Percentiles rank a stretch among this genome's conserved stretches.
Evolutionary conservation across 2,113 vertebrate genomes (phyloP).

Genomic region (Mormyrus iriodes): DNA sequence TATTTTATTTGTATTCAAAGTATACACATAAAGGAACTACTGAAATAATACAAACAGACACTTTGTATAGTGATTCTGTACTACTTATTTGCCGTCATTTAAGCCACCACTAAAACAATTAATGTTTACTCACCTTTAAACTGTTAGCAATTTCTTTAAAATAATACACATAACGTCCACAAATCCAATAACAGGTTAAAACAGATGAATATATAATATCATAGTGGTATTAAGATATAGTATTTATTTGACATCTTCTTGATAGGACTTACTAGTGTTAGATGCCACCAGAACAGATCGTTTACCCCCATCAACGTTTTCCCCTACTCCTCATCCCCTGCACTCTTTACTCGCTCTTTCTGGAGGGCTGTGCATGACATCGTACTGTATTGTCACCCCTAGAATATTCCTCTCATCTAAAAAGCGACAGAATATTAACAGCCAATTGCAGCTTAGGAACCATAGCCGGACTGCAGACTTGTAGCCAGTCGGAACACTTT

Average conservation of each 20-base stretch:
- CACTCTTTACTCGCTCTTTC: conserved; percentile 13
- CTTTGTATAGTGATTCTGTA: not conserved
- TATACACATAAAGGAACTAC: not conserved
- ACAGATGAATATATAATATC: not conserved
- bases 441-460: conserved; percentile 10
- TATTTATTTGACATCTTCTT: not conserved
- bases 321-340: not conserved
- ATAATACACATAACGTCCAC: conserved; percentile 4
- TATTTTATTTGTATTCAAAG: not conserved
- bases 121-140: conserved; percentile 25
- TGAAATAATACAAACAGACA: not conserved
- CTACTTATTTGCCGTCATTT: not conserved
- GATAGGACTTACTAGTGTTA: not conserved
- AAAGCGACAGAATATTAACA: not conserved
- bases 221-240: not conserved
- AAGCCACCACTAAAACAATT: conserved; percentile 2
- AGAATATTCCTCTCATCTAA: conserved; percentile 23
- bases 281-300: too few species aligned
- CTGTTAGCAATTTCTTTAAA: not conserved
- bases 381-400: conserved; percentile 13
- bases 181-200: not conserved
- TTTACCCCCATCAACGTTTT: not conserved
- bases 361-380: conserved; percentile 9
- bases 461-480: conserved; percentile 19
- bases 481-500: conserved; percentile 34